A percentile compares a stretch with the other conserved stretches of the same genome.
Conservation (phyloP, 2,113 vertebrate genomes). For the Trochalopteron elliotii region DNA sequence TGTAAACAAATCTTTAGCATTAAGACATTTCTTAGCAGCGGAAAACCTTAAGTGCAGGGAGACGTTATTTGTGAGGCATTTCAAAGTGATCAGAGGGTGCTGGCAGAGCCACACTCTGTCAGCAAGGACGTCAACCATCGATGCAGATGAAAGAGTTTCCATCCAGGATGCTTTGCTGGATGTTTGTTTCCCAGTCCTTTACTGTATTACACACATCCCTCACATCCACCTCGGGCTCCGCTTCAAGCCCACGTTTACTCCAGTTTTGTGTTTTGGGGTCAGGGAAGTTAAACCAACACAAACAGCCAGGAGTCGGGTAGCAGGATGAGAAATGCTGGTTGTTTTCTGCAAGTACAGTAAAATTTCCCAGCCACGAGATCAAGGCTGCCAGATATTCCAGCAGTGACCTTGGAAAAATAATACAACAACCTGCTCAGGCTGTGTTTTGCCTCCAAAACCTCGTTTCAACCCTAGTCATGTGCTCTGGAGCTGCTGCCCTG, state of each 20-base stretch:
- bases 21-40: conserved; percentile 69
- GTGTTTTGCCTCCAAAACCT: conserved; percentile 51
- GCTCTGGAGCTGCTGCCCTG: conserved; percentile 1
- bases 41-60: conserved; percentile 76
- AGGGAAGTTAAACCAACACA: conserved; percentile 60
- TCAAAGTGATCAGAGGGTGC: conserved; percentile 56
- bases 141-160: conserved; percentile 75
- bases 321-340: neutral
- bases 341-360: conserved; percentile 62
- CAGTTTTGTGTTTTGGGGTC: neutral
- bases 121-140: conserved; percentile 57
- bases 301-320: neutral
- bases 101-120: conserved; percentile 66
- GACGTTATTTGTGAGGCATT: conserved; percentile 65
- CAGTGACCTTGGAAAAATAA: conserved; percentile 44
- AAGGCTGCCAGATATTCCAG: conserved; percentile 41
- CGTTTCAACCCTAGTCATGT: conserved; percentile 6
- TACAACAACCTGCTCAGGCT: conserved; percentile 30
- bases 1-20: conserved; percentile 80
- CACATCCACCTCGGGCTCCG: neutral
- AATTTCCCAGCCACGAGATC: conserved; percentile 13
- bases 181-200: conserved; percentile 43
- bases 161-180: conserved; percentile 39
- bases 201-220: conserved; percentile 34
- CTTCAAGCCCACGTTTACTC: neutral